phyloP scores from a whole-genome alignment of 2,113 vertebrate species.

The Channa argus region DNA sequence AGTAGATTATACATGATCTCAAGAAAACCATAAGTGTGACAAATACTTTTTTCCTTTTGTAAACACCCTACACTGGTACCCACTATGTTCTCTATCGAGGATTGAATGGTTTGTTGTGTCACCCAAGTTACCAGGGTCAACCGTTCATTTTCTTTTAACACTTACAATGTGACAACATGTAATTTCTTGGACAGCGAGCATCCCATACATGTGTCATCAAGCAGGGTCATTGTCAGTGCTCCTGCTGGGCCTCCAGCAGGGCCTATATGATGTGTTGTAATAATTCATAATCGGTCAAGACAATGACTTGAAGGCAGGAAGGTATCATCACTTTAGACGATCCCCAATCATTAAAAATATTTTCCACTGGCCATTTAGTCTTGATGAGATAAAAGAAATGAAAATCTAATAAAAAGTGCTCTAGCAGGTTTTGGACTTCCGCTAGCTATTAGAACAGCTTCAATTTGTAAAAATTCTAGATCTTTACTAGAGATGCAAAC shows the following conservation, averaged over 20 bases:
- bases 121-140: constrained; percentile 34
- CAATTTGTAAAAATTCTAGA: neutral
- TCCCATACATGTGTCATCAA: constrained; percentile 25
- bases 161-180: constrained; percentile 47
- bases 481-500: neutral
- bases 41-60: too few species aligned
- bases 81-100: constrained; percentile 20
- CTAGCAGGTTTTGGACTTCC: neutral
- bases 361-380: neutral
- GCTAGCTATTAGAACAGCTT: neutral
- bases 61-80: constrained; percentile 15
- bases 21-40: too few species aligned
- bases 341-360: too few species aligned
- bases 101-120: constrained; percentile 39
- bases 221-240: constrained; percentile 40
- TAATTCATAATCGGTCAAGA: constrained; percentile 16
- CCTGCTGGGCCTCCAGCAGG: neutral
- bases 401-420: too few species aligned
- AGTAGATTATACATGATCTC: too few species aligned
- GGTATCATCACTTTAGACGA: constrained; percentile 10
- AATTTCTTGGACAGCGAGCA: constrained; percentile 48
- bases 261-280: constrained; percentile 9
- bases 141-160: constrained; percentile 34
- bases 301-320: constrained; percentile 1
- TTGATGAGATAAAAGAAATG: too few species aligned